Evolutionary conservation across 2,888 invertebrate genomes (phyloP), one percentile per base, ranked within the genome.

Genomic region (Morpho deidamia): DNA sequence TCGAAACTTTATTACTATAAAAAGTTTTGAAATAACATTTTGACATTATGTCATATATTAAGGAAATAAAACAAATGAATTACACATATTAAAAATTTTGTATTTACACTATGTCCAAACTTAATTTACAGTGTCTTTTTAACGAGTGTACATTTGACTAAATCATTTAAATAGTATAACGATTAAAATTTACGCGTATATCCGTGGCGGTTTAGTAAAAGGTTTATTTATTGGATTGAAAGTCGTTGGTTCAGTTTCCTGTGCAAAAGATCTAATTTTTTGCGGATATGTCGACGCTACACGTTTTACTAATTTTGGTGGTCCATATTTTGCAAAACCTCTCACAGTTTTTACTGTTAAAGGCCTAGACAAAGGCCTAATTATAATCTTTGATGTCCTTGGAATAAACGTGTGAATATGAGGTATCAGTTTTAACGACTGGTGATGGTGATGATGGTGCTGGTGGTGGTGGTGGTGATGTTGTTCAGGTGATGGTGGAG

Each of bases 351-450:
- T 75, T 40, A 76, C 51, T 59, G 70, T 78, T 2, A 71, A 49
- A 39, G 63, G 50, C 38, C 63, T 56, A 8, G 67, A 62, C 10
- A 80, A 70, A 9, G 85, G 84, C 56, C 81, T 74, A 7, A 88
- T 73, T 32, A 86, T 74, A 11, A 87, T 76, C 62, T 79, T 86
- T 3, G 78, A 65, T 51, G 67, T 75, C 37, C 73, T 64, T 23
- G 88, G 87, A 51, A 81, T 70, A 58, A 71, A 85, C 1, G 78
- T 72, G 59, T 87, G 83, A 0, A 83, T 60, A 55, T 86, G 80
- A 8, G 64, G 64, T 5, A 64, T 55, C 39, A 55, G 53, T 45
- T 67, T 64, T 11, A 66, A 46, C 14, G 66, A 53, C 39, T 63
- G 51, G 11, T 63, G 62, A 7, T 59, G 54, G 47, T 62, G 62